Evolutionary conservation across 2,797 vertebrate genomes (phyloP), one percentile per base, ranked within the genome.

Genomic region (Potorous gilbertii): DNA sequence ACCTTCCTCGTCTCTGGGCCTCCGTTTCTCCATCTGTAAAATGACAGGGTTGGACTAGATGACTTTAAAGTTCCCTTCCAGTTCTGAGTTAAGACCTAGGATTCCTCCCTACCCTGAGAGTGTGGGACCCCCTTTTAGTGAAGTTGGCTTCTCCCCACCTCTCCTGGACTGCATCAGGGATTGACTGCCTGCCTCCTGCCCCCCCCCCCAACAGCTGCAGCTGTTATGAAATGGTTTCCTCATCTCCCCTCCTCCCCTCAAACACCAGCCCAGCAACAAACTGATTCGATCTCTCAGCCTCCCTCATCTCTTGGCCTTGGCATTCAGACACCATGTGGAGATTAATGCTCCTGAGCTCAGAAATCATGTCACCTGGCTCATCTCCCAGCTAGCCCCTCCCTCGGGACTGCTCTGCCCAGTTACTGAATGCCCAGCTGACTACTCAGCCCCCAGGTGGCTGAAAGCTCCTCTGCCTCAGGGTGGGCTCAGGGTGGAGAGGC

Each of bases 291-390:
- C 95, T 96, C 9, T 87, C 74, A 94, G 96, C 40, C 74, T 87
- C 74, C 96, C 93, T 90, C 56, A 46, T 55, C 92, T 52, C 34
- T 90, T 0, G 95, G 97, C 98, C 98, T 98, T 98, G 98, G 98
- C 98, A 98, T 98, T 98, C 94, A 96, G 96, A 29, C 55, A 93
- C 90, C 66, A 0, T 11, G 18, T 28, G 90, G 90, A 93, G 95
- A 89, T 94, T 94, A 29, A 91, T 21, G 94, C 95, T 93, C 89
- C 95, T 91, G 90, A 93, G 92, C 92, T 55, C 0, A 0, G 95
- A 95, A 93, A 98, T 50, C 31, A 0, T 91, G 96, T 92, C 95
- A 94, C 96, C 34, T 95, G 90, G 95, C 54, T 98, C 95, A 97
- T 97, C 98, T 95, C 90, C 93, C 50, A 91, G 96, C 97, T 97